Conservation (phyloP, 2,113 vertebrate genomes). For the Bos indicus region DNA sequence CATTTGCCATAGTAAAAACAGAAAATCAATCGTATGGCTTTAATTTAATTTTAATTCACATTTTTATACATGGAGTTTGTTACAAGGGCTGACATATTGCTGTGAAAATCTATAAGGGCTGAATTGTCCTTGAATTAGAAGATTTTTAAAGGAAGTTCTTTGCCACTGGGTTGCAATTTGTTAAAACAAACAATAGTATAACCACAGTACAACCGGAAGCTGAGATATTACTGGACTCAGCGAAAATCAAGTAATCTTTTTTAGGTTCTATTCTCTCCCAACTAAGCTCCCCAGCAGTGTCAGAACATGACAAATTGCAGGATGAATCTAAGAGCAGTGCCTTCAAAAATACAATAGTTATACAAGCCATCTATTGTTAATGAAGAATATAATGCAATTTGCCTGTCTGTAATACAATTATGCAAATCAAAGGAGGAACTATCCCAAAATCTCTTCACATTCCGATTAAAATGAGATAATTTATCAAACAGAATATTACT, state of each 20-base stretch:
- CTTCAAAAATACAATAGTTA: constrained; percentile 87
- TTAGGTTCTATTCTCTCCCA: constrained; percentile 76
- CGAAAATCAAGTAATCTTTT: constrained; percentile 84
- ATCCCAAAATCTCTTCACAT: constrained; percentile 84
- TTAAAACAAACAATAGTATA: constrained; percentile 84
- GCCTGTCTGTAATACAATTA: constrained; percentile 89
- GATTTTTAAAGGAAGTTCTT: constrained; percentile 76
- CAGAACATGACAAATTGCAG: constrained; percentile 85
- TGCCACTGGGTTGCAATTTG: constrained; percentile 78
- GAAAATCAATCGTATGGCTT: constrained; percentile 69
- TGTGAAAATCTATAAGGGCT: constrained; percentile 66
- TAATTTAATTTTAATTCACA: constrained; percentile 77
- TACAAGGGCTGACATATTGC: constrained; percentile 70
- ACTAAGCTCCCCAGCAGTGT: constrained; percentile 74
- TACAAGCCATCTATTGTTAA: constrained; percentile 86
- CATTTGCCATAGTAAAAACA: constrained; percentile 57
- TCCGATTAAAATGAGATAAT: constrained; percentile 94
- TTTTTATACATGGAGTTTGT: constrained; percentile 72
- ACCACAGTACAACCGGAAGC: constrained; percentile 51
- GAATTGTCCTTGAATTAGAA: constrained; percentile 73
- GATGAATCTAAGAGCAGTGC: constrained; percentile 78
- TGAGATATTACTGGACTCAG: constrained; percentile 78
- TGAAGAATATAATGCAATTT: constrained; percentile 89
- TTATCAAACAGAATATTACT: constrained; percentile 93
- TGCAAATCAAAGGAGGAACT: constrained; percentile 86